Conservation (phyloP, 2,797 vertebrate species). For the Choloepus didactylus region DNA sequence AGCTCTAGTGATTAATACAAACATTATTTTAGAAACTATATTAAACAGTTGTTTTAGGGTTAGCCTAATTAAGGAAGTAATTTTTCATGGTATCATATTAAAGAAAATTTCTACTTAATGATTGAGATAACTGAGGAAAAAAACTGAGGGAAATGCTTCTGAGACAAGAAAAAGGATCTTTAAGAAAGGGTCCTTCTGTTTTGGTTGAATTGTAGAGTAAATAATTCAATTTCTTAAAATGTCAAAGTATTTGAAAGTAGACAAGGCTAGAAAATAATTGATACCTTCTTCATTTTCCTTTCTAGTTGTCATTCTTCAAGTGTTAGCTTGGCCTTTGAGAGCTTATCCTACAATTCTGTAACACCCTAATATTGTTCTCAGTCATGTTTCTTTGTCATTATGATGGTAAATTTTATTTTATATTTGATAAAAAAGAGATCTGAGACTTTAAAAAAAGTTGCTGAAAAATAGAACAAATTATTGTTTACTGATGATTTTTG, state of each 20-base stretch:
- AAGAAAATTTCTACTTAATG: background rate
- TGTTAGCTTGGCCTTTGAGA: background rate
- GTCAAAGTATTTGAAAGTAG: background rate
- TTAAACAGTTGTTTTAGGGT: background rate
- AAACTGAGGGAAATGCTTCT: background rate
- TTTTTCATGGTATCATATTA: background rate
- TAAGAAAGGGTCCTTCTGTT: background rate
- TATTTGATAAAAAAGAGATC: background rate
- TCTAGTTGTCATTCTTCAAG: background rate
- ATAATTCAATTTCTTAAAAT: background rate
- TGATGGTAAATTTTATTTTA: background rate
- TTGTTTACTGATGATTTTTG: constrained; percentile 2
- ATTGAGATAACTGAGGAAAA: background rate
- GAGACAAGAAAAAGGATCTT: background rate
- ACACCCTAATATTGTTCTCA: background rate
- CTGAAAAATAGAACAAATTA: constrained; percentile 17
- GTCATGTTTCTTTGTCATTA: background rate
- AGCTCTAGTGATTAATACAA: background rate
- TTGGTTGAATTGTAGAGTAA: background rate
- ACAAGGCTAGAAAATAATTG: background rate
- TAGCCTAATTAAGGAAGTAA: background rate
- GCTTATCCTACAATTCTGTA: background rate
- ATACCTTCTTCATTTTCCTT: background rate
- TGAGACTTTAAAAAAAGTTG: background rate
- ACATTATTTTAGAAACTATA: background rate